Conservation (phyloP, 2,888 invertebrate genomes). For the Drosophila gaucha region DNA sequence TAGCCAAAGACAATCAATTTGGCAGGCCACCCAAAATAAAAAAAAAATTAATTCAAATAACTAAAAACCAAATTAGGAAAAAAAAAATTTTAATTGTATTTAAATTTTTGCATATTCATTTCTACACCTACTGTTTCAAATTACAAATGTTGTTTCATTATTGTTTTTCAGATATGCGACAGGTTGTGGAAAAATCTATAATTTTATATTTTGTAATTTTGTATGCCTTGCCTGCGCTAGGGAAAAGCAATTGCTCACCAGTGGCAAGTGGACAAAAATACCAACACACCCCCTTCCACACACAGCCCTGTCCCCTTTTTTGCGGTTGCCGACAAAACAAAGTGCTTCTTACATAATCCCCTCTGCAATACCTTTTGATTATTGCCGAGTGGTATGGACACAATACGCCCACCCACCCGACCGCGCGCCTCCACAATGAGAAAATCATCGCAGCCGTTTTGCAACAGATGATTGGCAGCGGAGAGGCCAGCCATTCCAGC, state of each 20-base stretch:
- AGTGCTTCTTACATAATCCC: constrained; percentile 67
- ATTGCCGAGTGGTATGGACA: constrained; percentile 89
- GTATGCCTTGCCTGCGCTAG: neutral
- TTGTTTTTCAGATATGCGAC: neutral
- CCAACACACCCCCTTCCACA: neutral
- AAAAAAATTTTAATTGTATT: neutral
- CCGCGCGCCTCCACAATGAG: constrained; percentile 92
- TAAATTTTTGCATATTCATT: neutral
- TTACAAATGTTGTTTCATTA: neutral
- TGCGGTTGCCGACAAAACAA: constrained; percentile 15
- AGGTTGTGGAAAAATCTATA: constrained; percentile 60
- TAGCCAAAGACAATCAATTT: constrained; percentile 1
- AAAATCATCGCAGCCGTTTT: constrained; percentile 92
- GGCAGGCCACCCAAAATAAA: neutral
- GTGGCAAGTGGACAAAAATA: constrained; percentile 30
- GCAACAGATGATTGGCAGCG: constrained; percentile 92
- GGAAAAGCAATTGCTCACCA: constrained; percentile 18
- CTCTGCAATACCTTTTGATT: constrained; percentile 83
- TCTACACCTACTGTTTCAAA: neutral
- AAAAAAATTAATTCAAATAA: neutral
- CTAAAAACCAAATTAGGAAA: neutral
- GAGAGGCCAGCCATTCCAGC: constrained; percentile 93
- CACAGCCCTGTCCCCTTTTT: neutral
- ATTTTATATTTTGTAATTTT: constrained; percentile 31
- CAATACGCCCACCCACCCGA: constrained; percentile 92